Evolutionary conservation across 1,140 invertebrate genomes (phyloP), one percentile per base, ranked within the genome.

Genomic region (Proctacanthus coquilletti): DNA sequence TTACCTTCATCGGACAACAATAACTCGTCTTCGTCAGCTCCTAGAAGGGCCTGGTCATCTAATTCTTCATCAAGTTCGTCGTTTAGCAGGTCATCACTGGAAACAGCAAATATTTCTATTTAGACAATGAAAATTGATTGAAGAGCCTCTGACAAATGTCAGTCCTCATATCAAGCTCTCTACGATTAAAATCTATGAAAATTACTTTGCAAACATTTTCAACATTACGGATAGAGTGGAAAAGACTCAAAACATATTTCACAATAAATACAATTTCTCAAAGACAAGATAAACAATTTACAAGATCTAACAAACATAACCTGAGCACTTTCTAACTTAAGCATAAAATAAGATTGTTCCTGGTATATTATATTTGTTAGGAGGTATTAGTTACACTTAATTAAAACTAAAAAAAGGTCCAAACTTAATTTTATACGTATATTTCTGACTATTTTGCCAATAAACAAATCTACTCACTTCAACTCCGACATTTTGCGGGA

Each of bases 1-100:
- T n/a, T 38, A 60, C 57, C 57, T 37, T 60, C 57, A 39, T 60
- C 57, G 29, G 57, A 60, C 31, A 60, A 48, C 30, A 60, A 42
- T 27, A 60, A 39, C 44, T 56, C 56, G 39, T 60, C 56, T 46
- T 60, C 56, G 34, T 59, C 56, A 36, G 56, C 56, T 18, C 50
- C 56, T 20, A 50, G 44, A 18, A 56, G 40, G 25, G 52, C 51
- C 39, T 56, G 56, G 47, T 59, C 56, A 39, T 60, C 56, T 37
- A 59, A 52, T 42, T 59, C 56, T 38, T 52, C 53, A 11, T 45
- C 47, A 10, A 60, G 43, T 34, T 60, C 57, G 40, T 60, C 59
- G 42, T 54, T 59, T 35, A 60, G 46, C 41, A 60, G 42, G 43
- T 60, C 57, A 43, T 60, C 57, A 41, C 56, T 60, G 34, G n/a